phyloP scores from a whole-genome alignment of 2,797 vertebrate species.

The Tolypeutes matacus region DNA sequence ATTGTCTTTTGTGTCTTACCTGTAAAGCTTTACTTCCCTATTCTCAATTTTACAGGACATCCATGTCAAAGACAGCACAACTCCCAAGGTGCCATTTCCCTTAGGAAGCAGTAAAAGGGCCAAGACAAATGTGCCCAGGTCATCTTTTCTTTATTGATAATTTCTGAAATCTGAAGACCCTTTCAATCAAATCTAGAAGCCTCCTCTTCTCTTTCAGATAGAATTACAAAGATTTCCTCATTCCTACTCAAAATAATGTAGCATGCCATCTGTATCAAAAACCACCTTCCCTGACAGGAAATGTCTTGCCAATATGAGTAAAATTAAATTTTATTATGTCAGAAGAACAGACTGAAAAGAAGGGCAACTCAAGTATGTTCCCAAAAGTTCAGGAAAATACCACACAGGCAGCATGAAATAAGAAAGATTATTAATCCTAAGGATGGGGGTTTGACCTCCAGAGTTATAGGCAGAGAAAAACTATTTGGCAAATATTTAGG shows the following conservation, averaged over 20 bases:
- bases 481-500: slow-evolving; percentile 37
- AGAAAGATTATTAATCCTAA: background rate
- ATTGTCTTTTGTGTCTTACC: background rate
- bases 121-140: background rate
- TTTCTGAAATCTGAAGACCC: slow-evolving; percentile 26
- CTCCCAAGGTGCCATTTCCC: background rate
- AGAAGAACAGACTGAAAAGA: slow-evolving; percentile 29
- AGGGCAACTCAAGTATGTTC: slow-evolving; percentile 12
- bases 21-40: background rate
- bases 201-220: background rate
- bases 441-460: background rate
- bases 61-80: background rate
- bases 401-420: slow-evolving; percentile 6
- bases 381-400: background rate
- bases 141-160: background rate
- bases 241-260: background rate
- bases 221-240: background rate
- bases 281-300: background rate
- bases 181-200: background rate
- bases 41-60: background rate
- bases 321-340: background rate
- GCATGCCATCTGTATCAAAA: background rate
- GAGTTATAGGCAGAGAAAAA: background rate
- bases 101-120: background rate
- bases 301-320: background rate